Conservation (phyloP, 2,113 vertebrate species). For the Bubo bubo region DNA sequence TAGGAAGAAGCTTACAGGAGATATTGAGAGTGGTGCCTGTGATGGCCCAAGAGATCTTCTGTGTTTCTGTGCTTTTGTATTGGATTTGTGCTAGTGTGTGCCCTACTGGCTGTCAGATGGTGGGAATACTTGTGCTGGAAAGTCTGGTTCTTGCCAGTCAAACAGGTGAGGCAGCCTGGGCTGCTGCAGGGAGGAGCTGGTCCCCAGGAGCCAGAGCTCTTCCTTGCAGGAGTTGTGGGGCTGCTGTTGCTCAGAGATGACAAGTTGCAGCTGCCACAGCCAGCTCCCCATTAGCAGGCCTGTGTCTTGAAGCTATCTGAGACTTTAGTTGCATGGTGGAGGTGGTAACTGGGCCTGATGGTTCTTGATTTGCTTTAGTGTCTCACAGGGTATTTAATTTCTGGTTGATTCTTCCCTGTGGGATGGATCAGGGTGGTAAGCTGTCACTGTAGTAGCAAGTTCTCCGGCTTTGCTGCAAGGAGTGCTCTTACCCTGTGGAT, state of each 20-base stretch:
- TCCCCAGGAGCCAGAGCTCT: constrained; percentile 4
- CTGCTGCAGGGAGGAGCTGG: background rate
- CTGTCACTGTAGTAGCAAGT: background rate
- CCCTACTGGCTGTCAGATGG: background rate
- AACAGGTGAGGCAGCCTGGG: constrained; percentile 35
- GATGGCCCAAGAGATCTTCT: background rate
- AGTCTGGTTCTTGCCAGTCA: constrained; percentile 43
- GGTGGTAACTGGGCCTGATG: background rate
- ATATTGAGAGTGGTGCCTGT: background rate
- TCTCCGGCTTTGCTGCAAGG: background rate
- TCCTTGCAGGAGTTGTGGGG: background rate
- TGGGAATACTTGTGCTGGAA: constrained; percentile 43
- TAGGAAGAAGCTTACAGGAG: background rate
- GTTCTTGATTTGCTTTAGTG: background rate
- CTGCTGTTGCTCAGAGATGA: background rate
- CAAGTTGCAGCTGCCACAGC: background rate
- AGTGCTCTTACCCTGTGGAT: background rate
- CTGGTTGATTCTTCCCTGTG: background rate
- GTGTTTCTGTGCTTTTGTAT: background rate
- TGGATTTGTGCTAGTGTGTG: background rate
- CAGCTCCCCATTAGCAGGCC: background rate
- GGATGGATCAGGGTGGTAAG: background rate
- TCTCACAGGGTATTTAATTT: background rate
- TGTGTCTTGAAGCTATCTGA: background rate
- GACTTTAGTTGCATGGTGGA: background rate